Evolutionary conservation across 2,888 invertebrate genomes (phyloP).

Genomic region (Eulithis testata): DNA sequence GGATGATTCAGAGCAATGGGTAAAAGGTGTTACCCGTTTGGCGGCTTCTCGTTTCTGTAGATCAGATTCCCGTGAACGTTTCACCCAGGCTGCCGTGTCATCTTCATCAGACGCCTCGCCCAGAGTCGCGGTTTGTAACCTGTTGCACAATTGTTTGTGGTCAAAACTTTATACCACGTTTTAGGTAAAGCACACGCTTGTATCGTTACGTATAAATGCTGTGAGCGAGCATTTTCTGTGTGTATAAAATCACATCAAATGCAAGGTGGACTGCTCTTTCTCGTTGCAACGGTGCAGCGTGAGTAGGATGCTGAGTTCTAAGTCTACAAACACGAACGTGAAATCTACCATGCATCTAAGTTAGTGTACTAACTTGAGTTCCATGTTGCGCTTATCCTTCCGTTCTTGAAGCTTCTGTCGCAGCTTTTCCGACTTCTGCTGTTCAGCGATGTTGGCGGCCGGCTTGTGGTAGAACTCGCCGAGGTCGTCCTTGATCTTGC

Average conservation of each 20-base stretch:
- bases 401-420: slow-evolving; percentile 90
- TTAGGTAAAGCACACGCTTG: too few relatives aligned
- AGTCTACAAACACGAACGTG: slow-evolving; percentile 69
- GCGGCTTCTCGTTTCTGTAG: slow-evolving; percentile 93
- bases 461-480: slow-evolving; percentile 96
- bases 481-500: slow-evolving; percentile 82
- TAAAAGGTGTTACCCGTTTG: slow-evolving; percentile 85
- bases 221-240: not conserved
- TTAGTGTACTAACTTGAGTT: slow-evolving; percentile 80
- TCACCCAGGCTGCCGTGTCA: slow-evolving; percentile 92
- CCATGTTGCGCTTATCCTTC: slow-evolving; percentile 91
- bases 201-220: too few relatives aligned
- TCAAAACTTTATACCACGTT: not conserved
- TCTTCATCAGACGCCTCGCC: slow-evolving; percentile 90
- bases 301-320: slow-evolving; percentile 76
- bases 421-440: slow-evolving; percentile 91
- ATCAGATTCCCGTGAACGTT: slow-evolving; percentile 89
- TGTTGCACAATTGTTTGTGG: slow-evolving; percentile 34
- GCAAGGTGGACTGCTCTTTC: slow-evolving; percentile 86
- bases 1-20: too few relatives aligned
- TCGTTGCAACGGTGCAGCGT: slow-evolving; percentile 79
- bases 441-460: slow-evolving; percentile 89
- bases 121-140: slow-evolving; percentile 68
- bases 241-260: too few relatives aligned
- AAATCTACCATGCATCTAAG: slow-evolving; percentile 62